Evolutionary conservation across 2,888 invertebrate genomes (phyloP), one percentile per base, ranked within the genome.

Genomic region (Lamellibrachia satsuma): DNA sequence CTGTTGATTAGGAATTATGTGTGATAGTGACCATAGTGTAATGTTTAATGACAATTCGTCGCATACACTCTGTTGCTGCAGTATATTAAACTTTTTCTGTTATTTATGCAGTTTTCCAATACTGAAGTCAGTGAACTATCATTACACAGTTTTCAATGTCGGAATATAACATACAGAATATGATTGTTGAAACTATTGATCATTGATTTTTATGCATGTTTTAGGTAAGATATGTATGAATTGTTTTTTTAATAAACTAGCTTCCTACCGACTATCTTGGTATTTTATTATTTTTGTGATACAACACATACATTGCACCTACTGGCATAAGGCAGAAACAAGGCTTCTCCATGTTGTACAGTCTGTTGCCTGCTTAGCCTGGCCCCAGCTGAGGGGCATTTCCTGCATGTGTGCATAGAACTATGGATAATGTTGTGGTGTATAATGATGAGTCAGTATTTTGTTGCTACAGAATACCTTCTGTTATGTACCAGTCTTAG

Each of bases 41-140:
- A 75, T 75, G 15, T 22, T 75, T 75, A 75, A 75, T 75, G 75
- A 75, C n/a, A n/a, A 22, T 22, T 15, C 3, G n/a, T 75, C 6
- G 22, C 11, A 39, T 39, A 60, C 15, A 60, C 60, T 22, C 6
- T 15, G 22, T n/a, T 22, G 22, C 75, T 75, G 22, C 75, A 75
- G 22, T 22, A 15, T 75, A 6, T 75, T 15, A 15, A 75, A n/a
- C 75, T 22, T 75, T 6, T 75, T 75, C 6, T 11, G 3, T 22
- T 75, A 75, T 75, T 15, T 75, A 75, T 75, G 75, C 75, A 22
- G 75, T 75, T 75, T 75, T 75, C 75, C 75, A 75, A 75, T 75
- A 75, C 15, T 75, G 0, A 75, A 75, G 15, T 75, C 75, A 22
- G 75, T 2, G 22, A 75, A 75, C 2, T 6, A 22, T 75, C 75